These are phyloP conservation scores for Triplophysa dalaica DNA, from an alignment of 2,113 vertebrate species.

Conservation along the genomic window DNA sequence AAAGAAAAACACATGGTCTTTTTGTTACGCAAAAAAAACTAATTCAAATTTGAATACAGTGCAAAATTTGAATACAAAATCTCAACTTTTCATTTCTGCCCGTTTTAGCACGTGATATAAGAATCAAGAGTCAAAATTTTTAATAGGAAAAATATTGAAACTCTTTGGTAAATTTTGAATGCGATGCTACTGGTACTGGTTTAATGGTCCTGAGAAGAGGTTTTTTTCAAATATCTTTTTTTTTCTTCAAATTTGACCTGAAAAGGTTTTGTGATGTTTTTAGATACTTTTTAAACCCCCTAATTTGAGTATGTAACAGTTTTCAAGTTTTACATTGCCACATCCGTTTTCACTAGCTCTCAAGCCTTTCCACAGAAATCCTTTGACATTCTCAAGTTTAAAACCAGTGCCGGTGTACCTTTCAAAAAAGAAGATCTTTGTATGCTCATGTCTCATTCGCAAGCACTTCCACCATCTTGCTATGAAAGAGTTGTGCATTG, in stretches of 20 bases:
- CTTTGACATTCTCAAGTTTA: constrained; percentile 46
- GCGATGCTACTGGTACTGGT: no score
- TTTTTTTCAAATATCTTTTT: not conserved
- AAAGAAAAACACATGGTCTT: no score
- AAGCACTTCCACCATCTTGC: not conserved
- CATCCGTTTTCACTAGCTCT: constrained; percentile 11
- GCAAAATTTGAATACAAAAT: no score
- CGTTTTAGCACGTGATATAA: no score
- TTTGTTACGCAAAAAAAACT: no score
- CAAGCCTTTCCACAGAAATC: constrained; percentile 40
- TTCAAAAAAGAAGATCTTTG: constrained; percentile 8
- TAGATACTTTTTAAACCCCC: not conserved
- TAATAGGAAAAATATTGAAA: no score
- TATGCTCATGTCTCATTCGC: not conserved
- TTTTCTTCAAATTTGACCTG: not conserved
- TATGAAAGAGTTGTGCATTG: constrained; percentile 3
- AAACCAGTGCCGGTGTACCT: constrained; percentile 24
- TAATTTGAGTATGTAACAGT: not conserved
- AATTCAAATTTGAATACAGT: no score
- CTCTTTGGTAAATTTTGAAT: no score
- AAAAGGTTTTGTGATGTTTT: not conserved
- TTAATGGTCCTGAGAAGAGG: not conserved
- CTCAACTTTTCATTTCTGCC: no score
- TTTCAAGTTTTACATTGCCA: not conserved
- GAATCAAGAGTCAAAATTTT: no score